Evolutionary conservation across 2,888 invertebrate genomes (phyloP), one percentile per base, ranked within the genome.

Genomic region (Plagiodera versicolora): DNA sequence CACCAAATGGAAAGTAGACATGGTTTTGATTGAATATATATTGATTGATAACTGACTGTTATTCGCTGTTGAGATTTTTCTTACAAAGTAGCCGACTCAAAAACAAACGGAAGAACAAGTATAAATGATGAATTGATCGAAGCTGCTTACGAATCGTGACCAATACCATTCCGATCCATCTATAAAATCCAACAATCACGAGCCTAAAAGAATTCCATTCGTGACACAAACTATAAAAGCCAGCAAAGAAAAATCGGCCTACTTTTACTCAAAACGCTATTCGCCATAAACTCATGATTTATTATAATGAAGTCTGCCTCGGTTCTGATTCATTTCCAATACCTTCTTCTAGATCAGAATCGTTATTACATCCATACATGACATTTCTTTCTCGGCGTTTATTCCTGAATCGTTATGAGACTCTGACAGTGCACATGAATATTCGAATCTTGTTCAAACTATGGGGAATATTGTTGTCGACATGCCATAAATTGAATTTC

Each of bases 171-270:
- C 53, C 16, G 45, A 53, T 44, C 20, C 28, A 44, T 44, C 53
- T 17, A 28, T 44, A 39, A 19, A 20, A n/a, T 28, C 18, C 44
- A 6, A 44, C 18, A 20, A 44, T 39, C 39, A 44, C 39, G 45
- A 53, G 28, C 20, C 39, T 17, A 53, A 17, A 24, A 53, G 24
- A 53, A 44, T 17, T 44, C 24, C 53, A 20, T 53, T 30, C 53
- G 53, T 53, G 53, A 53, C 53, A 45, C 24, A 44, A 53, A 53
- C 53, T 44, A 53, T 53, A 44, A 53, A 53, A 17, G 24, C 44
- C 16, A 24, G 24, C 35, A 24, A 16, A 44, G 16, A 53, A 53
- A 44, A 24, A 53, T 45, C 14, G 39, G 39, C 39, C 39, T 39
- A 39, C 39, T 39, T 39, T 39, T 39, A 39, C 39, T 39, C 14